phyloP scores from a whole-genome alignment of 2,113 vertebrate species.

The Campylomormyrus tamandua region DNA sequence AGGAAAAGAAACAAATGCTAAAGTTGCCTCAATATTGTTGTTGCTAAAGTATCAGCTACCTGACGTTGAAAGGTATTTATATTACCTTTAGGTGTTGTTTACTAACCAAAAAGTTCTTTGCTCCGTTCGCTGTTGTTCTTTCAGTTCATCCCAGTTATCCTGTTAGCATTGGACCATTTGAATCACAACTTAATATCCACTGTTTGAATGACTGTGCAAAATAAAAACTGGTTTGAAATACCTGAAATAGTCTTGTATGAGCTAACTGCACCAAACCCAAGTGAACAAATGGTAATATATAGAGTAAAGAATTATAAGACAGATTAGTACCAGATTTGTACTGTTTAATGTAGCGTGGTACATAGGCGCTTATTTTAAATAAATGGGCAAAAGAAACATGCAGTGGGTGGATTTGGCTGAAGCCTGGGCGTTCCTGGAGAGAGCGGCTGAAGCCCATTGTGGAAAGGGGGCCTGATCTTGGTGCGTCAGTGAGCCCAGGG shows the following conservation, averaged over 20 bases:
- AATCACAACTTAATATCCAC: neutral
- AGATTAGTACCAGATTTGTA: neutral
- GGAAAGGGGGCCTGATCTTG: neutral
- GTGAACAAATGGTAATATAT: neutral
- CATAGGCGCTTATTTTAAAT: neutral
- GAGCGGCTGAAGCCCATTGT: neutral
- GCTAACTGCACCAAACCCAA: neutral
- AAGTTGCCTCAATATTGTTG: neutral
- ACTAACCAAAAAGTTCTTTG: neutral
- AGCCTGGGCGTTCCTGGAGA: neutral
- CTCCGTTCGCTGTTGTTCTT: neutral
- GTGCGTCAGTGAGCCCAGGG: neutral
- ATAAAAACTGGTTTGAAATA: neutral
- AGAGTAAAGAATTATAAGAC: neutral
- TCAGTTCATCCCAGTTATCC: neutral
- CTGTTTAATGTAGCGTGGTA: neutral
- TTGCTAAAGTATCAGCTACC: neutral
- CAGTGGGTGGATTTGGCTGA: neutral
- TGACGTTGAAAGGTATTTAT: neutral
- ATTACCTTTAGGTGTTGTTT: neutral
- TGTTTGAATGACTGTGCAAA: slow-evolving; percentile 1
- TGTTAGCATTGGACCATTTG: slow-evolving; percentile 5
- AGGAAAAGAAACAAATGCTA: slow-evolving; percentile 41
- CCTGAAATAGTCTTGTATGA: neutral
- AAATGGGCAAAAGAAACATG: neutral